A percentile compares a stretch with the other conserved stretches of the same genome.
phyloP scores from a whole-genome alignment of 2,113 vertebrate genomes.

The Paradoxurus hermaphroditus region DNA sequence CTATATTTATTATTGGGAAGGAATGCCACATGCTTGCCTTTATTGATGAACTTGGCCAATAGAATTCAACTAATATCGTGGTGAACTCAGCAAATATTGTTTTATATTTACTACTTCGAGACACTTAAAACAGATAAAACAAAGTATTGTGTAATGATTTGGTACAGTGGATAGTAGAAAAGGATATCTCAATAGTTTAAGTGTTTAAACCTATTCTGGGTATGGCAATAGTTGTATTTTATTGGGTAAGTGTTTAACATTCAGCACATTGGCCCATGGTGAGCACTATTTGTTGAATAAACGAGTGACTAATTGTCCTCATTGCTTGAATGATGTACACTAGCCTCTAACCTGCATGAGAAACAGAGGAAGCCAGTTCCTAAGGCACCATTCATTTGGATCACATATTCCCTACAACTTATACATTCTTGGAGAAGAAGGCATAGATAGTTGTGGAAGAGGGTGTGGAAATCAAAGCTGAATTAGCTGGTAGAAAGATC shows the following conservation, averaged over 20 bases:
- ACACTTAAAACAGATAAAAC: neutral
- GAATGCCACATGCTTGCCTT: neutral
- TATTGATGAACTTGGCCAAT: neutral
- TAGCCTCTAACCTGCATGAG: neutral
- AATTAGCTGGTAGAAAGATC: neutral
- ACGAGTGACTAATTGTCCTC: neutral
- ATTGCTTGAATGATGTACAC: neutral
- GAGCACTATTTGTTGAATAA: neutral
- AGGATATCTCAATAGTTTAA: neutral
- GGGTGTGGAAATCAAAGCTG: neutral
- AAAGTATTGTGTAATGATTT: neutral
- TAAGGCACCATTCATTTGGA: neutral
- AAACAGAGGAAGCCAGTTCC: neutral
- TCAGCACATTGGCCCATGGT: neutral
- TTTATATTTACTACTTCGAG: neutral
- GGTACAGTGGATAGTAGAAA: neutral
- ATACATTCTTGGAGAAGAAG: neutral
- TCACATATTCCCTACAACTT: neutral
- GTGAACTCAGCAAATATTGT: neutral
- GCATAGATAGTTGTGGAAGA: neutral
- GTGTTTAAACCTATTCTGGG: neutral
- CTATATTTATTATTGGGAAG: neutral
- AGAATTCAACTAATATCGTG: neutral
- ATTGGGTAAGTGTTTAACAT: neutral
- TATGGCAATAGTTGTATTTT: neutral